These are phyloP conservation scores for Hofmannophila pseudospretella DNA, from an alignment of 2,888 invertebrate species.

Conservation along the genomic window DNA sequence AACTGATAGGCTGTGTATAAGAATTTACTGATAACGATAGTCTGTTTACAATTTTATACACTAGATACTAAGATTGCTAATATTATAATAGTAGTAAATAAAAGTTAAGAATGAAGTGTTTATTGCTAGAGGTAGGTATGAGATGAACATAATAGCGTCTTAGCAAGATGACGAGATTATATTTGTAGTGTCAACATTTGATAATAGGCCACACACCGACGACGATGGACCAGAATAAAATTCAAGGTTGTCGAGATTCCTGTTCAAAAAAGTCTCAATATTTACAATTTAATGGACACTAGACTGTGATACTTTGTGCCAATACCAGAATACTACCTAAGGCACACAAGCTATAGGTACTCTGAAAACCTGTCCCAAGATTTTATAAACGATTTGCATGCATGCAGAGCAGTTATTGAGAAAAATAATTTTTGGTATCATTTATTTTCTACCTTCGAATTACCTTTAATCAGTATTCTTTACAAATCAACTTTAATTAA, in stretches of 20 bases:
- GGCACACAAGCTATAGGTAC: too few species aligned
- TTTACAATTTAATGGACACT: slow-evolving; percentile 7
- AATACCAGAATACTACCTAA: background rate
- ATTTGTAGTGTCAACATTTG: slow-evolving; percentile 33
- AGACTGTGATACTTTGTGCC: background rate
- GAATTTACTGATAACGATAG: slow-evolving; percentile 43
- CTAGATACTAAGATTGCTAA: slow-evolving; percentile 6
- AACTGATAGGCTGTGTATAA: slow-evolving; percentile 40
- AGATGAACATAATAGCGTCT: background rate
- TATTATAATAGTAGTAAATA: background rate
- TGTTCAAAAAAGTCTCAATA: slow-evolving; percentile 11
- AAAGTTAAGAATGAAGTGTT: too few species aligned
- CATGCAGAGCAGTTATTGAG: too few species aligned
- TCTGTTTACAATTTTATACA: slow-evolving; percentile 40
- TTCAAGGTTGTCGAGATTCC: slow-evolving; percentile 25
- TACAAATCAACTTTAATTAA: background rate
- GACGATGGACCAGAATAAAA: slow-evolving; percentile 33
- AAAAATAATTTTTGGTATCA: too few species aligned
- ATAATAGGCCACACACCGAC: slow-evolving; percentile 21
- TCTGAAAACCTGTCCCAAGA: too few species aligned
- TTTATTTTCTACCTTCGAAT: too few species aligned
- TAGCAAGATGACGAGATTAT: slow-evolving; percentile 1
- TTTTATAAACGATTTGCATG: too few species aligned
- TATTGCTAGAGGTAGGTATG: background rate
- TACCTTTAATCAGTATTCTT: background rate